phyloP scores from a whole-genome alignment of 2,113 vertebrate species.

The Calidris pugnax region DNA sequence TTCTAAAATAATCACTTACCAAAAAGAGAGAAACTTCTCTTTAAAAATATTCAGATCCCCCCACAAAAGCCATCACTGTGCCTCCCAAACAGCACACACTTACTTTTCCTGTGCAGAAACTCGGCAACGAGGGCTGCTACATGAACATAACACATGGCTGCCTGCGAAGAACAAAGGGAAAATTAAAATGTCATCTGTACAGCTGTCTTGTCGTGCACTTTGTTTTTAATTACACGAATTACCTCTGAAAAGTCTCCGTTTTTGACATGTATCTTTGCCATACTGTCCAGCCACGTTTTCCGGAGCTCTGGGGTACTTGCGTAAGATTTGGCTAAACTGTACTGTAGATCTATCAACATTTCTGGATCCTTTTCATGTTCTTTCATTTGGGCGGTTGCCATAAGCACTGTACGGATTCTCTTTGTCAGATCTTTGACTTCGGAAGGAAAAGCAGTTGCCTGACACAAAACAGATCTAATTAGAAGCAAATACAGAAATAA shows the following conservation, averaged over 20 bases:
- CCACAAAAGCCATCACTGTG: neutral
- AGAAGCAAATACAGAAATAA: neutral
- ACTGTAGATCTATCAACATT: conserved; percentile 96
- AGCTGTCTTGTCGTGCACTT: neutral
- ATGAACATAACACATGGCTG: conserved; percentile 95
- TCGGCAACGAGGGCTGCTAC: conserved; percentile 93
- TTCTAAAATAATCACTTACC: neutral
- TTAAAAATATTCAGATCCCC: neutral
- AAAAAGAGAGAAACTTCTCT: neutral
- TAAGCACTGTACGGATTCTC: conserved; percentile 95
- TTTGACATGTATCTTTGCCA: conserved; percentile 95
- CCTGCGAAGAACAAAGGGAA: conserved; percentile 76
- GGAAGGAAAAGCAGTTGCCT: conserved; percentile 90
- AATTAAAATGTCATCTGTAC: neutral
- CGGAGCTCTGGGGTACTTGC: conserved; percentile 96
- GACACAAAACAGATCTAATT: conserved; percentile 7
- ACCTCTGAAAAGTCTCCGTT: conserved; percentile 97
- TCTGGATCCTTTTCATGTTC: conserved; percentile 96
- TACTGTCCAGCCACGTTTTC: conserved; percentile 96
- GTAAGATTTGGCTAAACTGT: conserved; percentile 95
- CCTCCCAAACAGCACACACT: conserved; percentile 56
- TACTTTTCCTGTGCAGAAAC: conserved; percentile 95
- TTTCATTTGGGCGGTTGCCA: conserved; percentile 98
- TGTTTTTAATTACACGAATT: neutral
- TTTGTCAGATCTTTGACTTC: conserved; percentile 97